These are phyloP conservation scores for Eulemur rufifrons DNA, from an alignment of 2,113 vertebrate genomes.

Conservation along the genomic window DNA sequence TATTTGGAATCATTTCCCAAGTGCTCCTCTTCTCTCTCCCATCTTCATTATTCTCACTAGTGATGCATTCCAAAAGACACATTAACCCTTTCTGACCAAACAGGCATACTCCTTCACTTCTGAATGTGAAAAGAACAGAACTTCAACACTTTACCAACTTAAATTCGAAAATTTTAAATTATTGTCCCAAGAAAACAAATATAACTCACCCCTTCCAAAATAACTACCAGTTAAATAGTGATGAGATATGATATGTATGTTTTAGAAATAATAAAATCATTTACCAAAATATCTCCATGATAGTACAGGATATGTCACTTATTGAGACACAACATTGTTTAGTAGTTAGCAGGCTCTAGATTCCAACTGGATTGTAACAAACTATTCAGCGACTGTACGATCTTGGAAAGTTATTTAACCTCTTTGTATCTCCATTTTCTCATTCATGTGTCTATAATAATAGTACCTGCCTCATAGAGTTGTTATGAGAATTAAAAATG, in stretches of 20 bases:
- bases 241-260: background rate
- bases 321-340: background rate
- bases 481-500: background rate
- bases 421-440: background rate
- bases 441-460: background rate
- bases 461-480: background rate
- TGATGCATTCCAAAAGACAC: background rate
- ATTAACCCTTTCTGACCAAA: background rate
- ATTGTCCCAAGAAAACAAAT: background rate
- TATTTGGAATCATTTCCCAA: background rate
- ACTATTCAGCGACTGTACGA: background rate
- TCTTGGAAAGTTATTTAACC: background rate
- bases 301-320: background rate
- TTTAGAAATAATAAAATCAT: slow-evolving; percentile 16
- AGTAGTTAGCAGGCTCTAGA: background rate
- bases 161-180: background rate
- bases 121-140: background rate
- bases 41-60: background rate
- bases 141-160: background rate
- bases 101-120: background rate
- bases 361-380: background rate
- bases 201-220: background rate
- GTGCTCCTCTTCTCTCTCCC: background rate
- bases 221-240: background rate
- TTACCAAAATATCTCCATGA: background rate